A percentile compares a stretch with the other conserved stretches of the same genome.
Evolutionary conservation across 2,888 invertebrate species (phyloP).

Genomic region (Spilarctia lutea): DNA sequence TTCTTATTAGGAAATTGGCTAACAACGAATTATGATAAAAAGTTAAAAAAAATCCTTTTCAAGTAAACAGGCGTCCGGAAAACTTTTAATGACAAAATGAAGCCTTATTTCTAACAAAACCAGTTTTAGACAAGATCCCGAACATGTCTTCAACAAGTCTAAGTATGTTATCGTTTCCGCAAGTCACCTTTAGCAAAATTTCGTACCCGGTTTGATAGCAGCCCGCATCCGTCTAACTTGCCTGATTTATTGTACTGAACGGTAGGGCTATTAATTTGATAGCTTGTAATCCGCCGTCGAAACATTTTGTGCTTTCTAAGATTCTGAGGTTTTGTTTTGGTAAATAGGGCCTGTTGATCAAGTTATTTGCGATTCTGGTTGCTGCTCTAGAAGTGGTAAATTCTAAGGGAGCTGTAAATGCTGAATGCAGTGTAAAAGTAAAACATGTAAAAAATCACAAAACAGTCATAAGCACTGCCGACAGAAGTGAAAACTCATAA

Average conservation of each 20-base stretch:
- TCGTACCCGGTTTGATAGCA: slow-evolving; percentile 36
- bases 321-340: slow-evolving; percentile 10
- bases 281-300: slow-evolving; percentile 13
- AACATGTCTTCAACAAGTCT: slow-evolving; percentile 24
- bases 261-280: slow-evolving; percentile 46
- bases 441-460: no score
- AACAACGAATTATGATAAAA: not conserved
- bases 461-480: no score
- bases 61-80: not conserved
- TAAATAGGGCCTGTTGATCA: not conserved
- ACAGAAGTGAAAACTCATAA: no score
- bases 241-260: slow-evolving; percentile 47
- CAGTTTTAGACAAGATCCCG: slow-evolving; percentile 7
- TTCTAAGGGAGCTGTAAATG: no score
- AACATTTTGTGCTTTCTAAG: slow-evolving; percentile 8
- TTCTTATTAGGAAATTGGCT: not conserved
- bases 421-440: no score
- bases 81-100: slow-evolving; percentile 18
- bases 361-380: no score
- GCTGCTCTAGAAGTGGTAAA: no score
- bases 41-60: not conserved
- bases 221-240: slow-evolving; percentile 47
- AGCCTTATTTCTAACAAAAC: not conserved
- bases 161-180: slow-evolving; percentile 42
- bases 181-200: slow-evolving; percentile 47